Percentiles rank a stretch among this genome's conserved stretches.
These are phyloP conservation scores for Chouioia cunea DNA, from an alignment of 2,888 invertebrate genomes.

Conservation along the genomic window DNA sequence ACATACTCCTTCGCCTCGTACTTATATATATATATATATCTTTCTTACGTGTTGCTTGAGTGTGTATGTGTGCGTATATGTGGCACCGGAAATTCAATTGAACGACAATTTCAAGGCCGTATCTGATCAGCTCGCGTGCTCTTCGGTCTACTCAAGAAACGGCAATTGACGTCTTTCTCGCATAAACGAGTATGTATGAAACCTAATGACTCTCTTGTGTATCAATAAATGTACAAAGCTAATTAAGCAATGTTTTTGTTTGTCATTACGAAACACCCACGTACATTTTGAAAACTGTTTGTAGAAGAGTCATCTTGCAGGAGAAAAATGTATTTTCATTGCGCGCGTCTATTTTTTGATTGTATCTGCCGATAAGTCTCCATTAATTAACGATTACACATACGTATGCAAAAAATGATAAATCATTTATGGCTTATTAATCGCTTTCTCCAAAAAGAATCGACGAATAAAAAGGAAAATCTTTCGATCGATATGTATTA, in stretches of 20 bases:
- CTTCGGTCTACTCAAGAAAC: constrained; percentile 2
- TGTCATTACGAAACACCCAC: constrained; percentile 11
- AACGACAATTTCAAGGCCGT: constrained; percentile 37
- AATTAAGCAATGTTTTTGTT: too few species aligned
- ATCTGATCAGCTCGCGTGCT: constrained; percentile 32
- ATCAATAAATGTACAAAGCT: too few species aligned
- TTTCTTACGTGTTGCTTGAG: neutral
- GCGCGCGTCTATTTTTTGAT: too few species aligned
- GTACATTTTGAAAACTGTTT: constrained; percentile 19
- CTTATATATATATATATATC: constrained; percentile 8
- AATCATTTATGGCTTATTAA: constrained; percentile 35
- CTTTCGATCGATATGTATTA: too few species aligned
- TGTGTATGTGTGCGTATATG: neutral
- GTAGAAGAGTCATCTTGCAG: too few species aligned
- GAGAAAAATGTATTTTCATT: too few species aligned
- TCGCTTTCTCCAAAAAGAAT: constrained; percentile 11
- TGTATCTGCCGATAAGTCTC: too few species aligned
- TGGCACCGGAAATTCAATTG: constrained; percentile 30
- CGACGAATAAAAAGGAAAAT: too few species aligned
- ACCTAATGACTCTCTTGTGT: too few species aligned
- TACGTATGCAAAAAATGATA: constrained; percentile 15
- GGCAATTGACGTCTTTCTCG: constrained; percentile 15
- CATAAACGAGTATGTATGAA: neutral
- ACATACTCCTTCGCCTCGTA: neutral
- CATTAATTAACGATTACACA: constrained; percentile 21